Base-by-base conservation (phyloP, 2,113 vertebrate genomes). In the Corvus moneduloides region DNA sequence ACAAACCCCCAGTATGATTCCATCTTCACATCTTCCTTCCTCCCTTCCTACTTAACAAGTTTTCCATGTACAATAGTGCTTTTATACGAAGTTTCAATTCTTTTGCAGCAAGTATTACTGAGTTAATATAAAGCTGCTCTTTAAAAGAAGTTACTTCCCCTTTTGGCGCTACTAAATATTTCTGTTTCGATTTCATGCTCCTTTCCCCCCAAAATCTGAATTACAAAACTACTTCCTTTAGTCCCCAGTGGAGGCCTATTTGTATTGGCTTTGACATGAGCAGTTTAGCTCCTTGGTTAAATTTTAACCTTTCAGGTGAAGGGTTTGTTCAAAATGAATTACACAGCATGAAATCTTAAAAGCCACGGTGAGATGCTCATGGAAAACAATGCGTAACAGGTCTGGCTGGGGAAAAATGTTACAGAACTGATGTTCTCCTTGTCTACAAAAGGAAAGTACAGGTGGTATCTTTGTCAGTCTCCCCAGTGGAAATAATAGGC, bases 251-350 rank as follows among this genome's bases (percentile, higher is more conserved):
- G 87, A 90, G 28, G 62, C 59, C 67, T 86, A 41, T 91, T 96
- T 96, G 75, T 94, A 59, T 77, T 87, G 68, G 72, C 92, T 96
- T 96, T 96, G 93, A 95, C 90, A 63, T 88, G 76, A 91, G 84
- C 78, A 55, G 44, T 67, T 71, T 54, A 92, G 79, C 75, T 91
- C 59, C 55, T 86, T 90, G 78, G 75, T 90, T 90, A 90, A 80
- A 80, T 93, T 91, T 94, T 77, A 83, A 91, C 71, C 71, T 93
- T 94, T 90, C 75, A 88, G 69, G 49, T 55, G 55, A 92, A 94
- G 35, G 59, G 27, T 82, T 86, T 87, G 66, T 92, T 90, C 56
- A 59, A 73, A 88, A 86, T 85, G 73, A 88, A 88, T 91, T 91
- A 69, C 71, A 33, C 72, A 86, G 75, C 72, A 71, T 88, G 90